phyloP scores from a whole-genome alignment of 2,113 vertebrate genomes.

The Neolamprologus hecqui region DNA sequence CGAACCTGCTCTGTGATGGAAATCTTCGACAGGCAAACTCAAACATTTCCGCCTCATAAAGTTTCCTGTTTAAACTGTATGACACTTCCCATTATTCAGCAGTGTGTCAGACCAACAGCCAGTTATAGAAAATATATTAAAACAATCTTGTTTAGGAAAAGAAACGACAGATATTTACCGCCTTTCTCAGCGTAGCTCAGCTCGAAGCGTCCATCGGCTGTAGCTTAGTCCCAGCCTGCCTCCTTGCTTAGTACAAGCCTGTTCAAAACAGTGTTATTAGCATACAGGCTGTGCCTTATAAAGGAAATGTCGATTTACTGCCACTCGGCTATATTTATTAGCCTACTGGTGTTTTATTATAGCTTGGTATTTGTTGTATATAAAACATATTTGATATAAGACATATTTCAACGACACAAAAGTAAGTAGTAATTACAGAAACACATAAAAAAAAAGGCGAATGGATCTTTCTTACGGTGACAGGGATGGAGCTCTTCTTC shows the following conservation, averaged over 20 bases:
- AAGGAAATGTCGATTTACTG: not conserved
- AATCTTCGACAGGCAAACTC: not conserved
- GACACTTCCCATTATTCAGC: not conserved
- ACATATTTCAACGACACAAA: not conserved
- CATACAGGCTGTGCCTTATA: not conserved
- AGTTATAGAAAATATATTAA: not conserved
- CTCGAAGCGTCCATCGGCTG: not conserved
- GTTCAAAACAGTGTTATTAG: not conserved
- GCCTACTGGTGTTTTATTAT: not conserved
- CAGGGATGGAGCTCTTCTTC: not conserved
- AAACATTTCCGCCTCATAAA: not conserved
- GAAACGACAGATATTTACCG: not conserved
- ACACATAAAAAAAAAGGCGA: not conserved
- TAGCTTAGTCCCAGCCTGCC: not conserved
- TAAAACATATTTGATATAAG: not conserved
- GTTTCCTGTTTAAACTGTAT: accelerated
- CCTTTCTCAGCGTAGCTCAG: not conserved
- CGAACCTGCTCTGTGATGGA: not conserved
- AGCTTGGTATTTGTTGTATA: accelerated
- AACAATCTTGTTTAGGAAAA: not conserved
- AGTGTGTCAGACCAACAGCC: not conserved
- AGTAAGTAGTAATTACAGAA: not conserved
- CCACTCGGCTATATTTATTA: not conserved
- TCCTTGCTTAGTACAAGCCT: not conserved
- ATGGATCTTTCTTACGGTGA: not conserved